Evolutionary conservation across 2,797 vertebrate species (phyloP).

Genomic region (Cephalopachus bancanus): DNA sequence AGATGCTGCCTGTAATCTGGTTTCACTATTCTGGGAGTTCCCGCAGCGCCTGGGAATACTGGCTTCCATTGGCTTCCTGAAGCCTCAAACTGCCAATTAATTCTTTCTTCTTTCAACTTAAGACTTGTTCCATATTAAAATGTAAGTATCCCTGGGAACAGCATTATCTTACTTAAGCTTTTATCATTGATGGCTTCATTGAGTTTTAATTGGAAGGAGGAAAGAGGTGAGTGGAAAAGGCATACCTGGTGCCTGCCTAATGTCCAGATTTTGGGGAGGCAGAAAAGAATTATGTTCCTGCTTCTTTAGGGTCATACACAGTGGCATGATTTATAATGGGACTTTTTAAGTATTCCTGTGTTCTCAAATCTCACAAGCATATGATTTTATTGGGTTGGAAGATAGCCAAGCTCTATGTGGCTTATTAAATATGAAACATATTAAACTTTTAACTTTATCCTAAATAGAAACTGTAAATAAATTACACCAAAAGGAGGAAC

Average conservation of each 20-base stretch:
- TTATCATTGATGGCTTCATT: not conserved
- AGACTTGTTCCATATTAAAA: conserved; percentile 48
- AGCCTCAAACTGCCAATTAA: not conserved
- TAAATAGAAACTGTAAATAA: conserved; percentile 92
- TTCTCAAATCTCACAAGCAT: not conserved
- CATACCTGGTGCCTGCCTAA: not conserved
- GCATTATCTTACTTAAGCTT: not conserved
- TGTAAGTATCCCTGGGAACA: conserved; percentile 18
- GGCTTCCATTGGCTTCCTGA: not conserved
- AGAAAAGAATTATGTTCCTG: not conserved
- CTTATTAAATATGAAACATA: conserved; percentile 10
- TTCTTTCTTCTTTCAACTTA: conserved; percentile 36
- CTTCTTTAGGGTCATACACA: not conserved
- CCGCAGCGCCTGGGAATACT: not conserved
- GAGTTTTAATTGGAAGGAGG: not conserved
- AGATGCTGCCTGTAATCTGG: not conserved
- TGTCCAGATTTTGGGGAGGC: not conserved
- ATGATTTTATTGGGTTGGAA: conserved; percentile 10
- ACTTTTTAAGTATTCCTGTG: not conserved
- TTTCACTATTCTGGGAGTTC: not conserved
- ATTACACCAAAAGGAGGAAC: conserved; percentile 93
- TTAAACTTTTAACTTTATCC: conserved; percentile 77
- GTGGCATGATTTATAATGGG: not conserved
- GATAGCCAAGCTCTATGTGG: not conserved
- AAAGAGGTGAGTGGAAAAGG: not conserved